These are phyloP conservation scores for Drosophila sucinea DNA, from an alignment of 1,140 invertebrate genomes.

Conservation along the genomic window DNA sequence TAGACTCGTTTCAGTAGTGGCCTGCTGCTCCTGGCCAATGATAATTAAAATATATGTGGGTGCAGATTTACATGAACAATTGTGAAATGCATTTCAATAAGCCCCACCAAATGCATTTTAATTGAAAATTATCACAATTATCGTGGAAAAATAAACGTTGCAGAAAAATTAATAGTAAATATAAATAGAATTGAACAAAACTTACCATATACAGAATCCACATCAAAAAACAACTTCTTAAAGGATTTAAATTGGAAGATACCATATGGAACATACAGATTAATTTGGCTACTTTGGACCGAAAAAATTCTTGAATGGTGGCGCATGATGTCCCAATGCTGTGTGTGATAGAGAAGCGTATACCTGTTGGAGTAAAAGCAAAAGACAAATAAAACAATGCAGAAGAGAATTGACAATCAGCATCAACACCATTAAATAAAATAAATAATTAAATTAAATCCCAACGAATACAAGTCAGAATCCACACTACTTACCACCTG, in stretches of 20 bases:
- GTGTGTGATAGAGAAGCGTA: too few species aligned
- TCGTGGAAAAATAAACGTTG: background rate
- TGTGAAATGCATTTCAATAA: constrained; percentile 12
- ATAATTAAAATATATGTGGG: constrained; percentile 10
- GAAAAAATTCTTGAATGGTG: too few species aligned
- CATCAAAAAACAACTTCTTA: background rate
- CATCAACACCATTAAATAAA: constrained; percentile 2
- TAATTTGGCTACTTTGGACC: too few species aligned
- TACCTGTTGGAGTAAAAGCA: too few species aligned
- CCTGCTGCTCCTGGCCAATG: background rate
- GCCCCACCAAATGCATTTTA: background rate
- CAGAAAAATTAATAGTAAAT: background rate
- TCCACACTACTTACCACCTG: too few species aligned
- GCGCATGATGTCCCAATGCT: too few species aligned
- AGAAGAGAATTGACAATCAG: too few species aligned
- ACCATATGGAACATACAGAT: too few species aligned
- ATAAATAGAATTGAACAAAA: background rate
- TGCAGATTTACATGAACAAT: constrained; percentile 7
- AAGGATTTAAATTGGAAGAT: too few species aligned
- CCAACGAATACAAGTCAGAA: too few species aligned
- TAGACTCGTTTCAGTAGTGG: background rate
- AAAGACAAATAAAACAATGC: too few species aligned
- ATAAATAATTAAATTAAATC: constrained; percentile 36
- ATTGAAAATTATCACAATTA: constrained; percentile 5
- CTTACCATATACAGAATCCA: background rate